phyloP scores from a whole-genome alignment of 2,113 vertebrate genomes.

The Semnornis frantzii region DNA sequence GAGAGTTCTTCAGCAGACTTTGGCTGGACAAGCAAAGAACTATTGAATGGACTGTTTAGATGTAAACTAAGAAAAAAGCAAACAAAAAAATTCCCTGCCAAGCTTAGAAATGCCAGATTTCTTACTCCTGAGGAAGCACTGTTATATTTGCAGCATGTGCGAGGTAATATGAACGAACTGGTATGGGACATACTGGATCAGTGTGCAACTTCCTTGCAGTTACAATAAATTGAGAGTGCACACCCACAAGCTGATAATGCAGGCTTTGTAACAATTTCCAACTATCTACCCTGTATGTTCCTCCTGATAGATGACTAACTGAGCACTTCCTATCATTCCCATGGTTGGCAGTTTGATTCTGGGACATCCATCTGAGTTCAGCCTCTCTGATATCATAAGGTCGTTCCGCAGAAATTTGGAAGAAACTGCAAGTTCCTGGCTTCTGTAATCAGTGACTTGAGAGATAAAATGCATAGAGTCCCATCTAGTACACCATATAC shows the following conservation, averaged over 20 bases:
- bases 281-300: background rate
- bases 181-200: too few species aligned
- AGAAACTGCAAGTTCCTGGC: background rate
- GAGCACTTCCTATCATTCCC: background rate
- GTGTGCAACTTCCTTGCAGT: background rate
- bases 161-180: background rate
- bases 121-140: background rate
- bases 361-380: accelerated
- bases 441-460: background rate
- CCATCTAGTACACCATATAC: accelerated
- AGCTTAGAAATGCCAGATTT: background rate
- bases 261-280: background rate
- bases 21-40: background rate
- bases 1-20: background rate
- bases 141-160: background rate
- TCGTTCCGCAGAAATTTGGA: background rate
- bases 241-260: too few species aligned
- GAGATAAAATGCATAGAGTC: background rate
- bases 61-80: background rate
- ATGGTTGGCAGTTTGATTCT: background rate
- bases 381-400: background rate
- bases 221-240: background rate
- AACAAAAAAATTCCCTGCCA: background rate
- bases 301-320: background rate
- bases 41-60: background rate